Conservation (phyloP, 1,140 invertebrate genomes). For the Bathynomus jamesi region DNA sequence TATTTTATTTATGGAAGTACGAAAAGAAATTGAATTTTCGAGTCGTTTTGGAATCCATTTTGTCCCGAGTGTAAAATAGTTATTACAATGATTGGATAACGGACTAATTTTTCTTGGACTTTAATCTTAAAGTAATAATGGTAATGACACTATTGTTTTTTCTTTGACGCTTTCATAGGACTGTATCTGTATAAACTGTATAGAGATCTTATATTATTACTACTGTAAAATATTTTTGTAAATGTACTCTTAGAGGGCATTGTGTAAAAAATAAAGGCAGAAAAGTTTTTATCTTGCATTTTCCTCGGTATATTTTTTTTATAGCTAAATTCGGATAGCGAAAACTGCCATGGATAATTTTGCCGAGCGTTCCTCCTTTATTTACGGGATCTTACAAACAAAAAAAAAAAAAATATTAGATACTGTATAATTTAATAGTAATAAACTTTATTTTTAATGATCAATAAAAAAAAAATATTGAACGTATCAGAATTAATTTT, state of each 20-base stretch:
- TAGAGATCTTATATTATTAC: constrained; percentile 13
- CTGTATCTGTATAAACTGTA: constrained; percentile 8
- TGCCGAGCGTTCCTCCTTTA: background rate
- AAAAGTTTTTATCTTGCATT: background rate
- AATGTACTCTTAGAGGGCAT: constrained; percentile 15
- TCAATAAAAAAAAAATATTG: no score
- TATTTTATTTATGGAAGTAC: background rate
- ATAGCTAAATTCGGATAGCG: background rate
- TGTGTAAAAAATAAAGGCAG: constrained; percentile 12
- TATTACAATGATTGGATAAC: background rate
- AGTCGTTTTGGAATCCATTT: background rate
- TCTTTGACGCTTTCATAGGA: background rate
- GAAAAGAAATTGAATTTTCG: background rate
- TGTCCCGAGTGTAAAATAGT: background rate
- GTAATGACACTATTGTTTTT: background rate
- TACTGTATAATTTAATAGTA: no score
- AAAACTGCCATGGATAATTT: background rate
- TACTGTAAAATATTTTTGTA: constrained; percentile 18
- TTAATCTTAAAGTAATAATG: constrained; percentile 3
- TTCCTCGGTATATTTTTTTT: constrained; percentile 3
- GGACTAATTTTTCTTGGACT: background rate
- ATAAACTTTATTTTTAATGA: no score
- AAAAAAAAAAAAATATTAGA: no score
- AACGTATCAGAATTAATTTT: no score
- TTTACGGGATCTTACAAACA: no score